Percentiles rank a stretch among this genome's conserved stretches.
Conservation (phyloP, 1,140 invertebrate genomes). For the Dreissena rostriformis region DNA sequence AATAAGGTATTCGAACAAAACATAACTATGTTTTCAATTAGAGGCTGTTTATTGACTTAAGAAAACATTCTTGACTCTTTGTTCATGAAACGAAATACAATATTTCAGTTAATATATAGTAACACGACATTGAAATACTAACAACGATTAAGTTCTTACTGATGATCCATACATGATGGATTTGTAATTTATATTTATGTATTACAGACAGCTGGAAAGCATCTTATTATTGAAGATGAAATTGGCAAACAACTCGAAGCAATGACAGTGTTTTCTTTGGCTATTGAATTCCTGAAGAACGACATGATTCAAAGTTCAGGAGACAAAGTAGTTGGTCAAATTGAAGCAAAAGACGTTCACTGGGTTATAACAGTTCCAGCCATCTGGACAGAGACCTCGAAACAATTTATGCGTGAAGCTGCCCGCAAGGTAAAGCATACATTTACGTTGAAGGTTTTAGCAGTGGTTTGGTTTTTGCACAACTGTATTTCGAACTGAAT, state of each 20-base stretch:
- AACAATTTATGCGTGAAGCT: conserved; percentile 39
- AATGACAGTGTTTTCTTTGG: conserved; percentile 20
- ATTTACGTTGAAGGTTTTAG: background rate
- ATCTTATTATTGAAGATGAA: conserved; percentile 28
- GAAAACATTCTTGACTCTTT: too few relatives aligned
- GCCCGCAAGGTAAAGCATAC: conserved; percentile 1
- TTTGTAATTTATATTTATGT: too few relatives aligned
- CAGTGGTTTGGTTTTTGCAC: background rate
- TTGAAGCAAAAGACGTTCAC: conserved; percentile 4
- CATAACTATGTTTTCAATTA: too few relatives aligned
- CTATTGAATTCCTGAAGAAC: conserved; percentile 24
- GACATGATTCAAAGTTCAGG: conserved; percentile 7
- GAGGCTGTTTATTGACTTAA: too few relatives aligned
- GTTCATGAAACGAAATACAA: too few relatives aligned
- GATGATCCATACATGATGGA: too few relatives aligned
- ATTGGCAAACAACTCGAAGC: conserved; percentile 17
- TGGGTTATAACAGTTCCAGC: conserved; percentile 47
- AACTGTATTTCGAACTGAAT: too few relatives aligned
- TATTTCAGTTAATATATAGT: too few relatives aligned
- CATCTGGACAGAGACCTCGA: conserved; percentile 36
- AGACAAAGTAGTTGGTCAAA: background rate
- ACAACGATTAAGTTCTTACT: too few relatives aligned
- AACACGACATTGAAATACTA: too few relatives aligned
- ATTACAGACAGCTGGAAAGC: conserved; percentile 3
- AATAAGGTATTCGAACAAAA: too few relatives aligned